Percentiles rank a stretch among this genome's conserved stretches.
Conservation (phyloP, 2,113 vertebrate species). For the Grus americana region DNA sequence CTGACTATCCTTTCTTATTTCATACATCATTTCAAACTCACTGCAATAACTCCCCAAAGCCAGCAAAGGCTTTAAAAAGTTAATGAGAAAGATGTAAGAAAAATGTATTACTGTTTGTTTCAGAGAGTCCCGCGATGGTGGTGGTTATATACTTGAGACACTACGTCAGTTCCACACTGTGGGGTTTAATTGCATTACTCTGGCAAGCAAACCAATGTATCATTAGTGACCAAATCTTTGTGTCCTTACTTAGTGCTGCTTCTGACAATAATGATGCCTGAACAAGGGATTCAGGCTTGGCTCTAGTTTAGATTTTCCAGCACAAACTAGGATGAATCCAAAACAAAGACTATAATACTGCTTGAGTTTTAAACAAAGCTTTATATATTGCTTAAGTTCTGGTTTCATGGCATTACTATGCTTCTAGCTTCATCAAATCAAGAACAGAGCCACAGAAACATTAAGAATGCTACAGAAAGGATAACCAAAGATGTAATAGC, state of each 20-base stretch:
- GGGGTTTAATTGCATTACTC: constrained; percentile 34
- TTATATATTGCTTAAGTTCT: neutral
- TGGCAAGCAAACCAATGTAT: neutral
- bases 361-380: neutral
- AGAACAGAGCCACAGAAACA: neutral
- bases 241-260: neutral
- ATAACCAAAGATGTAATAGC: neutral
- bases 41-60: constrained; percentile 43
- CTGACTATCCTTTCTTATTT: constrained; percentile 45
- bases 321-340: neutral
- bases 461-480: neutral
- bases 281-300: neutral
- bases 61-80: constrained; percentile 70
- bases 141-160: neutral
- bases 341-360: neutral
- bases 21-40: constrained; percentile 46
- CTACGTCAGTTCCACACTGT: neutral
- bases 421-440: neutral
- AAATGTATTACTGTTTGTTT: constrained; percentile 27
- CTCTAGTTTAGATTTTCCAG: neutral
- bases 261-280: neutral
- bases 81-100: constrained; percentile 67
- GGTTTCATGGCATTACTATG: neutral
- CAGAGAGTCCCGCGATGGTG: neutral
- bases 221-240: neutral